These are phyloP conservation scores for Paedocypris micromegethes DNA, from an alignment of 2,797 vertebrate species.

Conservation along the genomic window DNA sequence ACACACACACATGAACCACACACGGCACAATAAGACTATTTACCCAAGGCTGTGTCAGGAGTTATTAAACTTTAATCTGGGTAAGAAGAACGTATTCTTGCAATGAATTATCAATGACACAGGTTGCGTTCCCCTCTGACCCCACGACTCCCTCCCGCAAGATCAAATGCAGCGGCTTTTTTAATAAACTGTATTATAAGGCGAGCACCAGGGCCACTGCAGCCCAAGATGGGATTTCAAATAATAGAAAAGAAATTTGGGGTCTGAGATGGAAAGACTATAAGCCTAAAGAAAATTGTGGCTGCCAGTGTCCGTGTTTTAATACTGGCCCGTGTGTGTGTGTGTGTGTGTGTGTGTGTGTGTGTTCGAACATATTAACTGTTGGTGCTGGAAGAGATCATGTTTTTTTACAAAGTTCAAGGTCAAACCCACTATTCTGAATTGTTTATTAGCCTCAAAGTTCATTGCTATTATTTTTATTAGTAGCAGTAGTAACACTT, in stretches of 20 bases:
- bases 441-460: too few relatives aligned
- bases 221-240: constrained; percentile 60
- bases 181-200: constrained; percentile 75
- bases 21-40: constrained; percentile 58
- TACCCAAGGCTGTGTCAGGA: constrained; percentile 65
- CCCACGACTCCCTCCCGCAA: constrained; percentile 57
- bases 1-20: constrained; percentile 34
- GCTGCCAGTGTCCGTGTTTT: constrained; percentile 36
- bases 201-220: constrained; percentile 47
- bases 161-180: constrained; percentile 55
- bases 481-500: too few relatives aligned
- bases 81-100: constrained; percentile 73
- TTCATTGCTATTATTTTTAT: too few relatives aligned
- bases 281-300: constrained; percentile 65
- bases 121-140: constrained; percentile 66
- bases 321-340: constrained; percentile 26
- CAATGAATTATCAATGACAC: constrained; percentile 78
- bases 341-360: constrained; percentile 12
- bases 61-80: constrained; percentile 81
- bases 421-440: too few relatives aligned
- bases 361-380: constrained; percentile 25
- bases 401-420: too few relatives aligned
- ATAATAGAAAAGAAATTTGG: constrained; percentile 35
- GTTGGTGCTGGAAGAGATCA: too few relatives aligned
- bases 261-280: constrained; percentile 40